These are phyloP conservation scores for Megaleporinus macrocephalus DNA, from an alignment of 2,113 vertebrate species.

Conservation along the genomic window DNA sequence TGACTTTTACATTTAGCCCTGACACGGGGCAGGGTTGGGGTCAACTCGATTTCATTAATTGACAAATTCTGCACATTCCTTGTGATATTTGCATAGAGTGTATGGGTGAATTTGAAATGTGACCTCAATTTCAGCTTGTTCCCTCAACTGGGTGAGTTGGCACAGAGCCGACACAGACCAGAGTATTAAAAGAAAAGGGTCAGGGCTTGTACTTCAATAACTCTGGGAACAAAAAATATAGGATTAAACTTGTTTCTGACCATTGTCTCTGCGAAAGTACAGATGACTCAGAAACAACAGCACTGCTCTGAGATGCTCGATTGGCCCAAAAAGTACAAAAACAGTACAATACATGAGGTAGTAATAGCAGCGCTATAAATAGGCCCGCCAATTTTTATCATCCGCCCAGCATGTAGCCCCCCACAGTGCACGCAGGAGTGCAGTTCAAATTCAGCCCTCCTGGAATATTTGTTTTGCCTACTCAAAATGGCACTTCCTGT, in stretches of 20 bases:
- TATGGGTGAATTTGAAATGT: neutral
- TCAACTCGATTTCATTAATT: slow-evolving; percentile 31
- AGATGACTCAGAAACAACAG: neutral
- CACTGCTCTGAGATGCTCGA: no score
- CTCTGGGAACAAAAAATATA: neutral
- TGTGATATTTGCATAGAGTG: slow-evolving; percentile 9
- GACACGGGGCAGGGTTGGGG: slow-evolving; percentile 8
- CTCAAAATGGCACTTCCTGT: no score
- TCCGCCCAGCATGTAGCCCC: no score
- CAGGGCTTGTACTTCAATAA: neutral
- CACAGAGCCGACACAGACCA: neutral
- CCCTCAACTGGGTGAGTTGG: neutral
- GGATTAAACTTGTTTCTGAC: neutral
- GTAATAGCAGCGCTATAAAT: no score
- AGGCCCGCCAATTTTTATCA: no score
- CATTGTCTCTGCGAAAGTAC: neutral
- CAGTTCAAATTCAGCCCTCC: no score
- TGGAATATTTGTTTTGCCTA: no score
- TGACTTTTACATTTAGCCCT: slow-evolving; percentile 28
- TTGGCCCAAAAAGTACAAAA: no score
- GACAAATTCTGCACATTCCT: slow-evolving; percentile 12
- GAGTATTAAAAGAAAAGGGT: neutral
- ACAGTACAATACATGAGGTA: no score
- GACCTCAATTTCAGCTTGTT: neutral
- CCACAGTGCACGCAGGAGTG: no score